Evolutionary conservation across 2,888 invertebrate species (phyloP).

Genomic region (Lasioglossum leucozonium): DNA sequence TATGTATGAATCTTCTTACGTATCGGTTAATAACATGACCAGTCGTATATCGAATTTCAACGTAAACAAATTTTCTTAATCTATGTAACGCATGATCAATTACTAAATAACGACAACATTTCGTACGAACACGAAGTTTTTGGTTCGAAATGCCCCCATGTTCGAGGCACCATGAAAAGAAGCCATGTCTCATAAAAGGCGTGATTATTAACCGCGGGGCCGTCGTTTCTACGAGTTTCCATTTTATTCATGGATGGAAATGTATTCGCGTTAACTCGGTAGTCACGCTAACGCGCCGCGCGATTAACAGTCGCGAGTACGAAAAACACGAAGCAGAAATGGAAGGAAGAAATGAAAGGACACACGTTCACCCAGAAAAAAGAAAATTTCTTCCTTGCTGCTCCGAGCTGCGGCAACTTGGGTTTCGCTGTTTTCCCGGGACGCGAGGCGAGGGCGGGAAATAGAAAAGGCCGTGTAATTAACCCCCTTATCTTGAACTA

Average conservation of each 20-base stretch:
- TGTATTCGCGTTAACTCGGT: constrained; percentile 1
- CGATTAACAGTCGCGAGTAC: constrained; percentile 10
- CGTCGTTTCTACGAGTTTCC: constrained; percentile 15
- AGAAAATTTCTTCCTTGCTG: neutral
- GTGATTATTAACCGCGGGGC: constrained; percentile 4
- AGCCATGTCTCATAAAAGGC: neutral
- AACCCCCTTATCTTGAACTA: constrained; percentile 18
- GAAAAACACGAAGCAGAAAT: neutral
- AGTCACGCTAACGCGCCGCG: constrained; percentile 30
- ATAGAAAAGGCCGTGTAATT: neutral
- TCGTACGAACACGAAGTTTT: neutral
- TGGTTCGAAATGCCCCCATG: neutral
- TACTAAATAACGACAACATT: neutral
- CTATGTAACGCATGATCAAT: too few species aligned
- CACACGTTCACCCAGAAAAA: neutral
- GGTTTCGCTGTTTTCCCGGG: neutral
- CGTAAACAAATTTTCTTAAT: too few species aligned
- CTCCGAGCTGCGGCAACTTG: neutral
- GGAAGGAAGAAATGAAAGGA: neutral
- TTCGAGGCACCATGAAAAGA: neutral
- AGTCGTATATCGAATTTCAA: too few species aligned
- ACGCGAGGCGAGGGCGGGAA: neutral
- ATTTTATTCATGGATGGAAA: constrained; percentile 32
- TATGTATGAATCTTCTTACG: too few species aligned
- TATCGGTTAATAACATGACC: too few species aligned